Conservation (phyloP, 1,140 invertebrate genomes). For the Bicyclus anynana region DNA sequence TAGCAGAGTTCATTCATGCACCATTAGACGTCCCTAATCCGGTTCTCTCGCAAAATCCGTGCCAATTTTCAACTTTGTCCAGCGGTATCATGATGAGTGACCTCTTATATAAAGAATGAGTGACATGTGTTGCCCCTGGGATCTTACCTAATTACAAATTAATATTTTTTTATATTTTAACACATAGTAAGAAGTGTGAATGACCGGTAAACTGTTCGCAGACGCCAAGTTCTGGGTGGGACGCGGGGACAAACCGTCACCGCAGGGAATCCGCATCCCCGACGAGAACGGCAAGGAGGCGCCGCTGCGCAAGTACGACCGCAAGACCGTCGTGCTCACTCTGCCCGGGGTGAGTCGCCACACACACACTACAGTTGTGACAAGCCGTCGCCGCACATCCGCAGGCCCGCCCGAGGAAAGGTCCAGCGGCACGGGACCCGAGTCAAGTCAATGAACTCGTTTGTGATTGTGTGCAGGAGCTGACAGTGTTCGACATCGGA, state of each 20-base stretch:
- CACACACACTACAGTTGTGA: not conserved
- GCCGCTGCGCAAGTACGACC: conserved; percentile 88
- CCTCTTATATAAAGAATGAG: too few species aligned
- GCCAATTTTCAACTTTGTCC: too few species aligned
- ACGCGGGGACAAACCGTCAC: conserved; percentile 84
- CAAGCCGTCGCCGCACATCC: too few species aligned
- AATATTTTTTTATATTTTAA: too few species aligned
- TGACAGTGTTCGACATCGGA: conserved; percentile 90
- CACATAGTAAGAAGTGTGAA: not conserved
- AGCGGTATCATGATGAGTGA: too few species aligned
- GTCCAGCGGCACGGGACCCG: conserved; percentile 19
- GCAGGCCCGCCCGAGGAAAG: too few species aligned
- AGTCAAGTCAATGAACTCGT: conserved; percentile 11
- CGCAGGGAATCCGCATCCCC: conserved; percentile 88
- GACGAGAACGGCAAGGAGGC: conserved; percentile 92
- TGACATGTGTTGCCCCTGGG: too few species aligned
- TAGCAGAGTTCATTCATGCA: too few species aligned
- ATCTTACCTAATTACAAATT: too few species aligned
- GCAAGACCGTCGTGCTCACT: conserved; percentile 91
- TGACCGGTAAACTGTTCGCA: conserved; percentile 45
- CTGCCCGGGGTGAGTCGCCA: conserved; percentile 83
- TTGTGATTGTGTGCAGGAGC: conserved; percentile 59
- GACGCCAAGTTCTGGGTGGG: conserved; percentile 96
- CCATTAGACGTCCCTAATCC: too few species aligned
- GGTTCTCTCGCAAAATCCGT: too few species aligned